phyloP scores from a whole-genome alignment of 2,113 vertebrate species.

The Nicator chloris region DNA sequence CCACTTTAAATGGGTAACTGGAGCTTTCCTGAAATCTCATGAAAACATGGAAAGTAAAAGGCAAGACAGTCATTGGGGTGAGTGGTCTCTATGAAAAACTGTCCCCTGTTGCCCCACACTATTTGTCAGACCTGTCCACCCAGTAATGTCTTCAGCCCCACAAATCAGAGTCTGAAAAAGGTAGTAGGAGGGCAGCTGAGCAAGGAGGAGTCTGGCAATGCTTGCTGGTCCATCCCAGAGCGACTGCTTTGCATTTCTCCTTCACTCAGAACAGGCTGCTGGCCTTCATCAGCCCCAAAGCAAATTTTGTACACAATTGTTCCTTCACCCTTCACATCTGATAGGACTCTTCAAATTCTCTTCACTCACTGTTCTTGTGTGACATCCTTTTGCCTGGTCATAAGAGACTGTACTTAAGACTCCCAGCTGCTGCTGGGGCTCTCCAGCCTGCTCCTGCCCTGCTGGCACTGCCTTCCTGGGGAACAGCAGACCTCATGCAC shows the following conservation, averaged over 20 bases:
- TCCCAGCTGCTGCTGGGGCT: neutral
- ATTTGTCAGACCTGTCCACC: neutral
- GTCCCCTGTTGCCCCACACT: neutral
- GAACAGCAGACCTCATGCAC: neutral
- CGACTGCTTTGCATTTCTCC: neutral
- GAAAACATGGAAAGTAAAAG: neutral
- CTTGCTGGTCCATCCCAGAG: neutral
- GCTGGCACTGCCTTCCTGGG: neutral
- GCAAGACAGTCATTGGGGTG: neutral
- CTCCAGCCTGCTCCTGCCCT: neutral
- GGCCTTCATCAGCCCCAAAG: neutral
- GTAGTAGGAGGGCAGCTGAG: neutral
- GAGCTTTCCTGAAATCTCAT: neutral
- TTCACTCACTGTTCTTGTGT: neutral
- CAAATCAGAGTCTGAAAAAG: neutral
- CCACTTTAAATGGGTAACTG: neutral
- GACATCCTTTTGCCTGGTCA: neutral
- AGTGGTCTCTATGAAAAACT: neutral
- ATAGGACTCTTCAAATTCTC: neutral
- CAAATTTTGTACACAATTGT: neutral
- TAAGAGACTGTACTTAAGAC: neutral
- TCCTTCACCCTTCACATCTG: neutral
- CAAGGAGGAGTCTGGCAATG: neutral
- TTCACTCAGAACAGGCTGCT: neutral
- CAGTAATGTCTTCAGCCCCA: neutral